These are phyloP conservation scores for Stramonita haemastoma DNA, from an alignment of 2,888 invertebrate genomes.

Conservation along the genomic window DNA sequence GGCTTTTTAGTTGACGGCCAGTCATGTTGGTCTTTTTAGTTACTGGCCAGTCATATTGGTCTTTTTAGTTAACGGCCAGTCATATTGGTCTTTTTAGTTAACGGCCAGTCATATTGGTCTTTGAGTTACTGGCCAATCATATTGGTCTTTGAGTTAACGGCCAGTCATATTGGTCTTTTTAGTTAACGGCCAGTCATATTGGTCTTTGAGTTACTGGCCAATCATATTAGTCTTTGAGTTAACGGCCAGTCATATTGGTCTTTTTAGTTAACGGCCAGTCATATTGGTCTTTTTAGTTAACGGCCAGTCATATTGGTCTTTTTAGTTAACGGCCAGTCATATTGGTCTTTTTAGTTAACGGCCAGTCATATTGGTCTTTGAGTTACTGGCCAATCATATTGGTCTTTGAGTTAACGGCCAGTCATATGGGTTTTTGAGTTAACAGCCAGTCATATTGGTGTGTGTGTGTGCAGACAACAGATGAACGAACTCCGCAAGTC, in stretches of 20 bases:
- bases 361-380: neutral
- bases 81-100: neutral
- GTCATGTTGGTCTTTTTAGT: neutral
- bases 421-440: neutral
- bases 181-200: too few relatives aligned
- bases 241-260: too few relatives aligned
- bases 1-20: neutral
- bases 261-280: neutral
- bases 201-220: neutral
- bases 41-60: neutral
- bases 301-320: neutral
- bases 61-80: neutral
- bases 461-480: slow-evolving; percentile 56
- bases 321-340: too few relatives aligned
- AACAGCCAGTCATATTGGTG: neutral
- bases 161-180: neutral
- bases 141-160: neutral
- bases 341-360: neutral
- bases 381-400: neutral
- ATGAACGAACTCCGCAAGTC: slow-evolving; percentile 61
- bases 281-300: neutral
- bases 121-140: too few relatives aligned
- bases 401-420: neutral
- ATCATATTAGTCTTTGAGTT: too few relatives aligned
- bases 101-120: neutral